Evolutionary conservation across 1,140 invertebrate genomes (phyloP), one percentile per base, ranked within the genome.

Genomic region (Tetraneura akinire): DNA sequence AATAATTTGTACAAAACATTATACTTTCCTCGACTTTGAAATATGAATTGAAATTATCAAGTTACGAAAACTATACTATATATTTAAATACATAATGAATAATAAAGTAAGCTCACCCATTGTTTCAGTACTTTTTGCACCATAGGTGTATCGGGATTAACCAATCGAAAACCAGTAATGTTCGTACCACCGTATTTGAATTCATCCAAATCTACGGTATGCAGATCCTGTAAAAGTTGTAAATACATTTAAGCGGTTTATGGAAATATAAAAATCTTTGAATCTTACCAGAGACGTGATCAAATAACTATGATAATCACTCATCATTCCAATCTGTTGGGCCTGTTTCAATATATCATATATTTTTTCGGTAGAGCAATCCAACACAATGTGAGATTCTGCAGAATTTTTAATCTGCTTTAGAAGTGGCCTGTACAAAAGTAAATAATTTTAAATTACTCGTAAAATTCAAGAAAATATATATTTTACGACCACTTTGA

Each of bases 251-350:
- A 37, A 37, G 32, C n/a, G 8, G 32, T 37, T 37, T 37, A 37
- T 8, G 32, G 8, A 37, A 53, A 70, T 47, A 8, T 1, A 71
- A n/a, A 32, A 66, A 0, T 2, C 0, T 42, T n/a, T 1, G 1
- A 80, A 55, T 85, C 88, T 88, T 88, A 94, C 93, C 87, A 96
- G 85, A 6, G 94, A 95, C 1, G 94, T 96, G 49, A 97, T 93
- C 82, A 96, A 89, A 86, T 96, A 97, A 85, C 92, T 95, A 84
- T 96, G 93, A 84, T 95, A 94, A 85, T 95, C 94, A 53, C 93
- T 96, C 93, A 96, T 95, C 92, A 96, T 95, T 51, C 95, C 95
- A 70, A 96, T 94, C 87, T 97, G 94, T 87, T 97, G 95, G 4
- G 95, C 95, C 87, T 96, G 94, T 84, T 95, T 95, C 57, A 97